Evolutionary conservation across 2,888 invertebrate species (phyloP), one percentile per base, ranked within the genome.

Genomic region (Ophion obscuratus): DNA sequence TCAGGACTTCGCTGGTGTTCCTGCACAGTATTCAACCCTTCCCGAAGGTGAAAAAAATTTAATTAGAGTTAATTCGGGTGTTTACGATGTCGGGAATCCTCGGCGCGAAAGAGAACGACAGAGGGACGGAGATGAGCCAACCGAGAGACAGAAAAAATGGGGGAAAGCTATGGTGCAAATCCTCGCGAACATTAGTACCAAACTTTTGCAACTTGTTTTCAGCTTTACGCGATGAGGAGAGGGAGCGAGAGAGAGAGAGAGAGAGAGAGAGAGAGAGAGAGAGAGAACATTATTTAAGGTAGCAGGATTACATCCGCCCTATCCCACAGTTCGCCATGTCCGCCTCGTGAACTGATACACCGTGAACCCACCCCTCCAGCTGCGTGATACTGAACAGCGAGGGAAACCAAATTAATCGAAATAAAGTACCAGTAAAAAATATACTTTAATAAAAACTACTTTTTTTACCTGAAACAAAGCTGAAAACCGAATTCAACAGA

Each of bases 51-150:
- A 74, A 83, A 76, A 53, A 75, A 86, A 85, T 87, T 85, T 86
- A 88, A 88, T 88, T 88, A 86, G 83, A 84, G 85, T 87, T 84
- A 88, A 88, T 87, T 86, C 83, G 85, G 47, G 87, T 88, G 85
- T 88, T 88, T 88, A 88, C 87, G 87, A 86, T 57, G 81, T 31
- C 61, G 31, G 64, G 5, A 59, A 20, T 31, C 36, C 53, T 44
- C 44, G 36, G 0, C 24, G 0, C 7, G 61, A 27, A 14, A 61
- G 9, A 68, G 61, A n/a, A 20, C 47, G 47, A 66, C 31, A 76
- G 24, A 76, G 17, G 40, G 64, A 66, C 64, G 11, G 27, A 71
- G 14, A 66, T 44, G 31, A n/a, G 53, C 47, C 14, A 3, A 47
- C 14, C 14, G 47, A 14, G 47, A 47, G 3, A 47, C 47, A 47